Conservation (phyloP, 1,140 invertebrate genomes). For the Globodera ellingtonae region DNA sequence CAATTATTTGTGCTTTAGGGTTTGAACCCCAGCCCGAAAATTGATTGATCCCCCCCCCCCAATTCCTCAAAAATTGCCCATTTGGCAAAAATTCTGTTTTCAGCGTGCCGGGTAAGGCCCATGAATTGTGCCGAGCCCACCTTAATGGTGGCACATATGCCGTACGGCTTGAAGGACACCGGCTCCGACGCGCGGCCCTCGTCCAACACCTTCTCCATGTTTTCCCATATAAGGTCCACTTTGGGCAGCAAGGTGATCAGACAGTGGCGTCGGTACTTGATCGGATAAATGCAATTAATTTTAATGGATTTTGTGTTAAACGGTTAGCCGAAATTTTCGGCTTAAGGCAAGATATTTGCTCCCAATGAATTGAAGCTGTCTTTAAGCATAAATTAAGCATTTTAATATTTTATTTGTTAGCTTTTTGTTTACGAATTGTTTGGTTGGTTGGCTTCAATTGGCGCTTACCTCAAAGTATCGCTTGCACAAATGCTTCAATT, state of each 20-base stretch:
- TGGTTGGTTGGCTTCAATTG: background rate
- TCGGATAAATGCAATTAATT: slow-evolving; percentile 2
- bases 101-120: too few relatives aligned
- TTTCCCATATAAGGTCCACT: slow-evolving; percentile 9
- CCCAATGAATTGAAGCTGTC: too few relatives aligned
- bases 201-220: slow-evolving; percentile 26
- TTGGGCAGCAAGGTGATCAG: slow-evolving; percentile 18
- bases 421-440: background rate
- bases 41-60: too few relatives aligned
- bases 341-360: too few relatives aligned
- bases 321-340: too few relatives aligned
- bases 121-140: background rate
- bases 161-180: slow-evolving; percentile 27
- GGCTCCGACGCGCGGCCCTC: background rate
- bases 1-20: background rate
- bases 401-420: too few relatives aligned
- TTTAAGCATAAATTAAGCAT: too few relatives aligned
- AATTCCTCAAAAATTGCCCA: too few relatives aligned
- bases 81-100: too few relatives aligned
- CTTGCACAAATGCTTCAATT: slow-evolving; percentile 35
- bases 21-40: too few relatives aligned
- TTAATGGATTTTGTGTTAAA: background rate
- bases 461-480: slow-evolving; percentile 33
- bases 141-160: slow-evolving; percentile 18
- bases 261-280: slow-evolving; percentile 34